A percentile compares a stretch with the other conserved stretches of the same genome.
These are phyloP conservation scores for Alligator mississippiensis DNA, from an alignment of 2,113 vertebrate genomes.

Conservation along the genomic window DNA sequence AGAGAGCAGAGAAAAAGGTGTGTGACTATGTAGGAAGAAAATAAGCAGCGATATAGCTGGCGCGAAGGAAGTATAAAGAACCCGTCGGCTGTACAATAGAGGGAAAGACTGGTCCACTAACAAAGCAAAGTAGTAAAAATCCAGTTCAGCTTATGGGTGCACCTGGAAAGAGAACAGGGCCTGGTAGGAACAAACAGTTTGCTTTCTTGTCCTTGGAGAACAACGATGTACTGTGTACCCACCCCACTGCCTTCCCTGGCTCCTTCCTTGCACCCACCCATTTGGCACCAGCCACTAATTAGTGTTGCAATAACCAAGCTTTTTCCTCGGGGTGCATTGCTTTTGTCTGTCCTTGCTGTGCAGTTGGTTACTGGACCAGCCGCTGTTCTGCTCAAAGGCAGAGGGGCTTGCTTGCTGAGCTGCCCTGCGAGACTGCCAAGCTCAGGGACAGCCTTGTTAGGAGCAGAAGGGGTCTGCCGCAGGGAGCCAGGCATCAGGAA, in stretches of 20 bases:
- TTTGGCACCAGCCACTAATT: not conserved
- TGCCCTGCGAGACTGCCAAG: not conserved
- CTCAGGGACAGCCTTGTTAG: not conserved
- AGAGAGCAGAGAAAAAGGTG: not conserved
- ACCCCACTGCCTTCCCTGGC: not conserved
- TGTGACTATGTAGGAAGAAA: no score
- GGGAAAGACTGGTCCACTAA: not conserved
- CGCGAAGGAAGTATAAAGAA: not conserved
- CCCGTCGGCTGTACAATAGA: not conserved
- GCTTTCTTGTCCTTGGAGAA: not conserved
- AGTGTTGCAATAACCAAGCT: not conserved
- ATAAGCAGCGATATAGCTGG: not conserved
- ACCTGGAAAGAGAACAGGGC: not conserved
- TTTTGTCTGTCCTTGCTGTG: not conserved
- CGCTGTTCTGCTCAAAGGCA: not conserved
- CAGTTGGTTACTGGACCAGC: not conserved
- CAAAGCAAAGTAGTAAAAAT: not conserved
- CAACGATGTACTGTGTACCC: not conserved
- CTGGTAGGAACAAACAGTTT: not conserved
- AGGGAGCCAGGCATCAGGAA: slow-evolving; percentile 16
- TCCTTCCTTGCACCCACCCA: not conserved
- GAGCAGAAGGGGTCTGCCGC: not conserved
- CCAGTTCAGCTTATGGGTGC: not conserved
- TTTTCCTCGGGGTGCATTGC: not conserved
- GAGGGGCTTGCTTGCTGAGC: not conserved